Evolutionary conservation across 2,113 vertebrate genomes (phyloP), one percentile per base, ranked within the genome.

Genomic region (Nycticebus coucang): DNA sequence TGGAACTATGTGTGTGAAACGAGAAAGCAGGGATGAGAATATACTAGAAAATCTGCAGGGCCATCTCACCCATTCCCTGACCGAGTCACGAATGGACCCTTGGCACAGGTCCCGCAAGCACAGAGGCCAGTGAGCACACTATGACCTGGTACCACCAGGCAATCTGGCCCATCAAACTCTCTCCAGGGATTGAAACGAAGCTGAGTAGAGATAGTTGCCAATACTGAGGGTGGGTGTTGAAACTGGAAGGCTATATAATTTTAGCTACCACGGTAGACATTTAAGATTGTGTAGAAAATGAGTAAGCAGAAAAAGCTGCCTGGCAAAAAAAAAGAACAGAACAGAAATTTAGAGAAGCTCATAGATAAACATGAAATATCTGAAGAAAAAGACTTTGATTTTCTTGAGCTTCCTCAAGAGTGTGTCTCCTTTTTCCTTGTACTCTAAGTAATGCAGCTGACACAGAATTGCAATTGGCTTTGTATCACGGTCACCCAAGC

Each of bases 321-420:
- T 87, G 69, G 37, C 64, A 45, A 35, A 66, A 87, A 87, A 87
- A 35, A 62, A 95, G 64, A 93, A 80, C 8, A 72, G 19, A 94
- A 60, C 8, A 96, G 72, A 85, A 80, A 89, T 66, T 78, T 74
- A 62, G 55, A 94, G 64, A 92, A 90, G 53, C 72, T 87, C 21
- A 74, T 60, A 87, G 8, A 86, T 77, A 89, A 92, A 75, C 50
- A 59, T 60, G 10, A 53, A 71, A 41, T 84, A 87, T 69, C 66
- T 77, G 26, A 88, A 7, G 85, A 35, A 86, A 86, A 82, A 92
- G 77, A 87, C 3, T 71, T 68, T 24, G 10, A 24, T 62, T 95
- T 85, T 62, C 18, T 55, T 86, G 4, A 28, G 62, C 24, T 79
- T 94, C 91, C 37, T 74, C 77, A 37, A 72, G 19, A 62, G 0